Evolutionary conservation across 2,888 invertebrate genomes (phyloP), one percentile per base, ranked within the genome.

Genomic region (Caenorhabditis uteleia): DNA sequence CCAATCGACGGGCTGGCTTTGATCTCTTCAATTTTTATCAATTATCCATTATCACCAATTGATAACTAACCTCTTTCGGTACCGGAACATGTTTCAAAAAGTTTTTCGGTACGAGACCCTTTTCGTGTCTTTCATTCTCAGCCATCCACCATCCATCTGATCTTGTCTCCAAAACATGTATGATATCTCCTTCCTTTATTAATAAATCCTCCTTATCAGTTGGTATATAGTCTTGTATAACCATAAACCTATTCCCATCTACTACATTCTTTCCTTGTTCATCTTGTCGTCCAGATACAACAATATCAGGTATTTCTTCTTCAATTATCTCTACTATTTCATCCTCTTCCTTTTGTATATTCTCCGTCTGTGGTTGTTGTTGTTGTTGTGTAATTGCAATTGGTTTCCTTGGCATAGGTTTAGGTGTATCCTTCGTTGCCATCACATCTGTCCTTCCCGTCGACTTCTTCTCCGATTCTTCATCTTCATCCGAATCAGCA

Each of bases 131-230:
- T 8, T 51, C 53, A 47, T 74, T 71, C 43, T 49, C 25, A 8
- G 70, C 74, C 21, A 56, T 65, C 75, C 75, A 75, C 75, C 75
- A 75, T 3, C 75, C 75, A 54, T 75, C 75, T 0, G 58, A 20
- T 68, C 75, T 66, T 10, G 74, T 74, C 45, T 69, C 59, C 10
- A 62, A 45, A n/a, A 74, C 61, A 12, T 53, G 43, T 7, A 74
- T 45, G 3, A 53, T 47, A n/a, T 62, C 58, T 16, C 75, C 75
- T 34, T 72, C 68, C 8, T 33, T 40, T 5, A 75, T 34, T 16
- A 38, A 16, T 33, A 75, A 46, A 56, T 75, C 75, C 20, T 68
- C 71, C 2, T 54, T 45, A 20, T 53, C 49, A 26, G 54, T 53
- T 2, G 65, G 51, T 20, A 44, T 33, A 21, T 68, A 49, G 48